Percentiles rank a stretch among this genome's conserved stretches.
Evolutionary conservation across 64 coral and sea anemone species (phyloP).

Genomic region (Montipora capricornis): DNA sequence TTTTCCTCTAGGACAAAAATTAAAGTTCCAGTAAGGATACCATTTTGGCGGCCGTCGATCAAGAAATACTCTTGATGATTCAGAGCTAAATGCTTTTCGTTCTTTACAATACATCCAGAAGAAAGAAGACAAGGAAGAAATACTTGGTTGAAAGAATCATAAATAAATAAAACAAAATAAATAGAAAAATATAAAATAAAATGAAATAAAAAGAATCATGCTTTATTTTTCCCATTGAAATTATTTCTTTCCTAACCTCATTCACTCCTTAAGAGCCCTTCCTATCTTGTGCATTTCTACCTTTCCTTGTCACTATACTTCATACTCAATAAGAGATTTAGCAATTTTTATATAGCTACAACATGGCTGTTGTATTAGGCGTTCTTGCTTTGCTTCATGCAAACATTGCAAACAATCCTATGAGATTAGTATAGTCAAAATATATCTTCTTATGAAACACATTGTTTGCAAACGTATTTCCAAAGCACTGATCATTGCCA

Average conservation of each 20-base stretch:
- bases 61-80: no score
- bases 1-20: no score
- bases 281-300: no score
- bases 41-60: no score
- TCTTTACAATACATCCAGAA: no score
- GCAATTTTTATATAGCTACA: not conserved
- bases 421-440: not conserved
- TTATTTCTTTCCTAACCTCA: not conserved
- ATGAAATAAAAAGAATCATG: no score
- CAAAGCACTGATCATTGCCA: not conserved
- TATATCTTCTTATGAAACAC: not conserved
- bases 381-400: not conserved
- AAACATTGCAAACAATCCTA: not conserved
- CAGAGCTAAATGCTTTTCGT: no score
- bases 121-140: no score
- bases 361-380: not conserved
- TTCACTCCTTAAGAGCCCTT: not conserved
- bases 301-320: not conserved
- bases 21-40: no score
- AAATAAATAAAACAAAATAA: no score
- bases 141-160: no score
- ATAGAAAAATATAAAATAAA: no score
- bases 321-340: not conserved
- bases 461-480: not conserved
- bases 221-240: not conserved